Base-by-base conservation (phyloP, 2,888 invertebrate species). In the Colostygia pectinataria region DNA sequence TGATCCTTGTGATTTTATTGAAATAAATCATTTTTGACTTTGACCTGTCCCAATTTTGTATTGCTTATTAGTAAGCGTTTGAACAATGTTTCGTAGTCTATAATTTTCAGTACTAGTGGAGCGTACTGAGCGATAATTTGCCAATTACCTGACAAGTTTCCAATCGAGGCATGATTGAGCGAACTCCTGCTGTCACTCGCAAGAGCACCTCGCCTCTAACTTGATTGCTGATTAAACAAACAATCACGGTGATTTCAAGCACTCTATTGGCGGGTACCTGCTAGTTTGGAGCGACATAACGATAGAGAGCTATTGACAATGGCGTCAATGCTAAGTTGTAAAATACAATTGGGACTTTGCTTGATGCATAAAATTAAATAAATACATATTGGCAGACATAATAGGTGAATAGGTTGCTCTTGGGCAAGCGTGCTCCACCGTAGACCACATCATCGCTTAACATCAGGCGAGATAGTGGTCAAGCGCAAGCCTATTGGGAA, bases 211-310 rank as follows among this genome's bases (percentile, higher is more conserved):
- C 51, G 55, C 43, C 60, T 65, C 66, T 68, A 73, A 73, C 71
- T 70, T 65, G 67, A 66, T 71, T 67, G 73, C 61, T 73, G 71
- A 77, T 79, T 77, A 74, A 70, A 72, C 75, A 77, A 75, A 77
- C 79, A 81, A 78, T 75, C 70, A 63, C 63, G 62, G 65, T 74
- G 69, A 76, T 76, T 73, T 66, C 57, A 59, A 66, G 65, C 63
- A 59, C 18, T 32, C 59, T 66, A 53, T 63, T 67, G 70, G 65
- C 68, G 65, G 71, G 71, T 66, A 29, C 25, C 9, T 8, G 18
- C n/a, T 29, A 24, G 23, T 36, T 36, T 36, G 20, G 25, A 3
- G 13, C 9, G 37, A 12, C 24, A 23, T 36, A 6, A 28, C 13
- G 9, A 34, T 20, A 13, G 18, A 18, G 15, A 23, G 24, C 29